Base-by-base conservation (phyloP, 2,797 vertebrate genomes). In the Sparus aurata region DNA sequence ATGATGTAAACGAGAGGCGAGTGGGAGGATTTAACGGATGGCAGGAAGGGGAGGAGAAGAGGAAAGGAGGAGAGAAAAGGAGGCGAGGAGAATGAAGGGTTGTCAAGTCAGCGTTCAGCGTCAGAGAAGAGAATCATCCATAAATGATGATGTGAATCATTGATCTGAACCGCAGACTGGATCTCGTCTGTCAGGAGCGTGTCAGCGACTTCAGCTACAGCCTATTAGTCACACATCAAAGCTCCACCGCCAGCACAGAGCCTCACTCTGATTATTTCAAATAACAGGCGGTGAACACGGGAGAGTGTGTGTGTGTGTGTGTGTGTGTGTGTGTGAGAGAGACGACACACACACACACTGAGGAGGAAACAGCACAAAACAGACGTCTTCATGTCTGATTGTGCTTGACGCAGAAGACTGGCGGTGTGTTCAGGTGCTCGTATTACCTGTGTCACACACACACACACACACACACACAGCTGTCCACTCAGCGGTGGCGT, bases 401-500 rank as follows among this genome's bases (percentile, higher is more conserved):
- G 50, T 2, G 3, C n/a, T 5, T 2, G 27, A 50, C 43, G 13
- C 12, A 27, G 20, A 18, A 41, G 23, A 63, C 13, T 52, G 47
- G 20, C 52, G 9, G 5, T 34, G 34, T 30, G 45, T 38, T 53
- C 46, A 43, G 30, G 10, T 9, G 46, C 49, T 81, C 66, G 16
- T 23, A 11, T 79, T 74, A 81, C 65, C 20, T 10, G 10, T 22
- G 52, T 45, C 25, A 63, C 17, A 47, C 79, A 62, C 34, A 34
- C 34, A 34, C 34, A 34, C 34, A 34, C 34, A 34, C 34, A 34
- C 34, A 34, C 34, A 34, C 30, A 62, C 49, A 57, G 75, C 60
- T 67, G 91, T 91, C 85, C 86, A 89, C 73, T 95, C 93, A 94
- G 93, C 89, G 71, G 38, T 30, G 71, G 87, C 58, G 75, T 95